Percentiles rank a stretch among this genome's conserved stretches.
phyloP scores from a whole-genome alignment of 2,888 invertebrate species.

The Melanostoma scalare region DNA sequence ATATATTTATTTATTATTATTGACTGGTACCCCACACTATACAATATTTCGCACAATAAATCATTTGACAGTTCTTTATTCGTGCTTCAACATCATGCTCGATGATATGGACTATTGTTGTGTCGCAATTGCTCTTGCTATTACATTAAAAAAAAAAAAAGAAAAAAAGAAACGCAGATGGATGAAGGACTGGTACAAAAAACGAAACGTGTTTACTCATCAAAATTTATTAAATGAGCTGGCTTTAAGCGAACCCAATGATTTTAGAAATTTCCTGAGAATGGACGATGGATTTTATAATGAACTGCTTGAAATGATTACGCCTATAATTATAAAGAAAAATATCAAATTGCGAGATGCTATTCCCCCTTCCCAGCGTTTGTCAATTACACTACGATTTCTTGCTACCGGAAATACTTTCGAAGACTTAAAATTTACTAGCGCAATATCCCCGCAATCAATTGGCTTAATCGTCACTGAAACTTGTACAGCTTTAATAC shows the following conservation, averaged over 20 bases:
- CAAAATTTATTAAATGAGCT: neutral
- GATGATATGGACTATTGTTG: too few relatives aligned
- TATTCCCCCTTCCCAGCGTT: slow-evolving; percentile 26
- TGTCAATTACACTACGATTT: slow-evolving; percentile 16
- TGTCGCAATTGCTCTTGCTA: too few relatives aligned
- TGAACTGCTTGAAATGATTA: slow-evolving; percentile 10
- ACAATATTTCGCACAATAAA: too few relatives aligned
- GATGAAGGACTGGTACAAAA: too few relatives aligned
- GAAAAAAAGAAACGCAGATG: too few relatives aligned
- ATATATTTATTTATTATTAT: too few relatives aligned
- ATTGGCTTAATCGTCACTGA: neutral
- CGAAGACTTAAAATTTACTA: slow-evolving; percentile 23
- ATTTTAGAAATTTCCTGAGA: slow-evolving; percentile 1
- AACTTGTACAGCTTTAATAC: slow-evolving; percentile 9
- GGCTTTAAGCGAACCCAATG: neutral
- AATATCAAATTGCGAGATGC: slow-evolving; percentile 1
- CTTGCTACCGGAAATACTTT: slow-evolving; percentile 29
- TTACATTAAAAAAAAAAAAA: too few relatives aligned
- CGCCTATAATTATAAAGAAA: neutral
- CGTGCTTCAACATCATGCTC: too few relatives aligned
- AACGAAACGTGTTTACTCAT: too few relatives aligned
- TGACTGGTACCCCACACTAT: too few relatives aligned
- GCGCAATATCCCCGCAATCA: slow-evolving; percentile 3
- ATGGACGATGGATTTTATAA: neutral
- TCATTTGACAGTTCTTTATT: too few relatives aligned